phyloP scores from a whole-genome alignment of 2,113 vertebrate species.

The Psittacus erithacus region DNA sequence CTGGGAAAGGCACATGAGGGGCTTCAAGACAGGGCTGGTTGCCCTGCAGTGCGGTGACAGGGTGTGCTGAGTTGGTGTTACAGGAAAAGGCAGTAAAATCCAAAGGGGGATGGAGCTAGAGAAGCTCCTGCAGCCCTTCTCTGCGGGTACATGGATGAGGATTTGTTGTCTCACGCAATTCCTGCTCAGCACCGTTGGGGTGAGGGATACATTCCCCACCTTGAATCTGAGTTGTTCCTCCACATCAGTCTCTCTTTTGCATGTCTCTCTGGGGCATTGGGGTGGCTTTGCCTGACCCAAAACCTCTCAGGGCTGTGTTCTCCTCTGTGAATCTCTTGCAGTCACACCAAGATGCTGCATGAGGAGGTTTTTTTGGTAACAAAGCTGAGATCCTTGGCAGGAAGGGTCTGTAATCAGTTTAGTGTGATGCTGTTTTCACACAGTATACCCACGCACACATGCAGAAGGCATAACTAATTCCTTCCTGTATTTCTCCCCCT shows the following conservation, averaged over 20 bases:
- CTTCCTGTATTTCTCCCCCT: not conserved
- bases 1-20: not conserved
- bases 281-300: not conserved
- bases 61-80: accelerated
- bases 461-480: not conserved
- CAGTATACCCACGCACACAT: accelerated
- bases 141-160: accelerated
- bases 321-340: not conserved
- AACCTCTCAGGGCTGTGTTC: not conserved
- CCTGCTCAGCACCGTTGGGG: accelerated
- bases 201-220: not conserved
- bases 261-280: not conserved
- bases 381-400: not conserved
- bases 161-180: accelerated
- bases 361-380: not conserved
- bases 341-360: not conserved
- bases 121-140: not conserved
- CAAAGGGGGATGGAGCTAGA: not conserved
- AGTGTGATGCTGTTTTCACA: not conserved
- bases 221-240: not conserved
- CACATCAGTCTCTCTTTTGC: not conserved
- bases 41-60: accelerated
- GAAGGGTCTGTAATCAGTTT: not conserved
- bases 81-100: constrained; percentile 1
- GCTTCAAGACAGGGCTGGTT: not conserved